Base-by-base conservation (phyloP, 2,888 invertebrate genomes). In the Platynereis dumerilii region DNA sequence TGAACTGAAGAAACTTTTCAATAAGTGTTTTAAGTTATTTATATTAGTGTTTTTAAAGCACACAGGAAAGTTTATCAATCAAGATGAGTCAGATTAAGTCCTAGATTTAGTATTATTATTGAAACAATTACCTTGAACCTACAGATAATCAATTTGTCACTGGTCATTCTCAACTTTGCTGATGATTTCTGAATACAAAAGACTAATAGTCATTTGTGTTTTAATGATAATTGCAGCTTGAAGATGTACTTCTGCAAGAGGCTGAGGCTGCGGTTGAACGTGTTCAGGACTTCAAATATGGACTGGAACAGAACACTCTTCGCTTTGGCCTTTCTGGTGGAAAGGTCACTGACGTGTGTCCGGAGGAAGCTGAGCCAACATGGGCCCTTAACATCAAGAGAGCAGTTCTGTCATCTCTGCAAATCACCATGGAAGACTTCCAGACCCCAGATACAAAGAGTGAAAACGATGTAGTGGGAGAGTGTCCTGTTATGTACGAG, bases 311-410 rank as follows among this genome's bases (percentile, higher is more conserved):
- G 75, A 88, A 91, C 3, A 84, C 87, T 0, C 87, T 96, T 27
- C 88, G 90, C 60, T 91, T 95, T 83, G 90, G 90, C 48, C 88
- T 91, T 82, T 88, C 91, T 74, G 90, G 91, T 82, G 95, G 95
- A 1, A 88, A 88, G 69, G 83, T 94, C 52, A 91, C 91, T 56
- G 86, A 90, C 7, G 88, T 96, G 72, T 96, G 96, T 80, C 86
- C 90, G 0, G 89, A 90, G 65, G 86, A 86, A 0, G 89, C 86
- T 0, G 96, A 96, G 78, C 88, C 89, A 0, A 88, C 89, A 26
- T 90, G 91, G 78, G 91, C 92, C 0, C 88, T 96, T 61, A 96
- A 96, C 86, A 88, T 96, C 80, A 96, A 96, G 86, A 89, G 95
- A 70, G 95, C 92, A 2, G 88, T 96, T 70, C 88, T 94, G 64